Conservation (phyloP, 2,888 invertebrate genomes). For the Stenotaenia linearis region DNA sequence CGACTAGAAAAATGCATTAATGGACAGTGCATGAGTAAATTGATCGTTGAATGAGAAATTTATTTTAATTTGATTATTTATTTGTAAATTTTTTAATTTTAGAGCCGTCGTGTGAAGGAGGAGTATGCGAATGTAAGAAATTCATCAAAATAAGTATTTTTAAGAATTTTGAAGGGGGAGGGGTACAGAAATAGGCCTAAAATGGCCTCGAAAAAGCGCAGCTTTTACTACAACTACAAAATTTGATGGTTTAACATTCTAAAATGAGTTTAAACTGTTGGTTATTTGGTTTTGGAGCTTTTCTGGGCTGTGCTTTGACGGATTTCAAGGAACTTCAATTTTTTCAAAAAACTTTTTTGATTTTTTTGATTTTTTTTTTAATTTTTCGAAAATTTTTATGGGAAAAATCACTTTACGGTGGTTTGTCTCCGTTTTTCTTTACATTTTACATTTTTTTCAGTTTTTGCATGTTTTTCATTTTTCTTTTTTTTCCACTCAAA, state of each 20-base stretch:
- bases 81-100: neutral
- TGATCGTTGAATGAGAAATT: neutral
- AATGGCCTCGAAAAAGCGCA: neutral
- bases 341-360: neutral
- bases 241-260: neutral
- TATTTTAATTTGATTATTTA: neutral
- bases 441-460: neutral
- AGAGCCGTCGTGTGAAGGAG: neutral
- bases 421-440: neutral
- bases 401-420: neutral
- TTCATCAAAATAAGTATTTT: neutral
- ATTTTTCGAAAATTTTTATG: neutral
- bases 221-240: neutral
- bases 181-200: neutral
- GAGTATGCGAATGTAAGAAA: neutral
- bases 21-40: constrained; percentile 35
- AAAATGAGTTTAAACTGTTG: neutral
- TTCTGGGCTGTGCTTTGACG: neutral
- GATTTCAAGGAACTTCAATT: no score
- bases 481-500: neutral
- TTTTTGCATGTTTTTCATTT: neutral
- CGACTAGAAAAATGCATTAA: constrained; percentile 33
- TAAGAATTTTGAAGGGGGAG: neutral
- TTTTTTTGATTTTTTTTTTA: neutral
- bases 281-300: neutral